phyloP scores from a whole-genome alignment of 1,140 invertebrate genomes.

The Saccostrea cuccullata region DNA sequence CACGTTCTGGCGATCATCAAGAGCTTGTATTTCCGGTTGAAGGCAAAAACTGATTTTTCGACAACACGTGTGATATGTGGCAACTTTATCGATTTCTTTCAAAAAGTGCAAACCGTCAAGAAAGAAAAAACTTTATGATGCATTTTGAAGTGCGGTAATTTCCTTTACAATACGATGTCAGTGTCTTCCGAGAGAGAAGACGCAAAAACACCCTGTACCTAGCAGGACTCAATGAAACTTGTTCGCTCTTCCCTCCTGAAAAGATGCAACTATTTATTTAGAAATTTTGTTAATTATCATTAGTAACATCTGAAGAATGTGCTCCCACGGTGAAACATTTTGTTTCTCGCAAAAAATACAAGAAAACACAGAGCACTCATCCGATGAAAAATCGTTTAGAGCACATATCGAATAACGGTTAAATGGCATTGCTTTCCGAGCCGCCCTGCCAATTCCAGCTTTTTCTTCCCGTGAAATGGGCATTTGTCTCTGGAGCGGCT shows the following conservation, averaged over 20 bases:
- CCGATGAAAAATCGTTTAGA: conserved; percentile 37
- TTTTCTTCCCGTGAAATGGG: conserved; percentile 36
- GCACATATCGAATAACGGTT: conserved; percentile 35
- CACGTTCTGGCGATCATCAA: conserved; percentile 36
- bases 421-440: conserved; percentile 36
- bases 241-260: conserved; percentile 22
- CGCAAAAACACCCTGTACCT: conserved; percentile 18
- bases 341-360: conserved; percentile 34
- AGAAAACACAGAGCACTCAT: conserved; percentile 33
- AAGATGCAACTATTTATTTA: conserved; percentile 35
- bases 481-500: conserved; percentile 31
- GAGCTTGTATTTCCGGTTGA: conserved; percentile 36
- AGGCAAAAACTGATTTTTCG: conserved; percentile 34
- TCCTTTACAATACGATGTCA: conserved; percentile 8
- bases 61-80: conserved; percentile 35
- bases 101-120: conserved; percentile 35
- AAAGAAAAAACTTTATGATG: conserved; percentile 18
- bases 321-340: conserved; percentile 32
- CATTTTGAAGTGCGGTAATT: conserved; percentile 35
- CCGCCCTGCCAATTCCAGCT: conserved; percentile 35
- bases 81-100: conserved; percentile 36
- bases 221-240: conserved; percentile 35
- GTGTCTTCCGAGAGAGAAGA: conserved; percentile 21
- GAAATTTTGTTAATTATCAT: conserved; percentile 38
- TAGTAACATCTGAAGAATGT: conserved; percentile 37